Base-by-base conservation (phyloP, 2,113 vertebrate species). In the Grammomys dolichurus region DNA sequence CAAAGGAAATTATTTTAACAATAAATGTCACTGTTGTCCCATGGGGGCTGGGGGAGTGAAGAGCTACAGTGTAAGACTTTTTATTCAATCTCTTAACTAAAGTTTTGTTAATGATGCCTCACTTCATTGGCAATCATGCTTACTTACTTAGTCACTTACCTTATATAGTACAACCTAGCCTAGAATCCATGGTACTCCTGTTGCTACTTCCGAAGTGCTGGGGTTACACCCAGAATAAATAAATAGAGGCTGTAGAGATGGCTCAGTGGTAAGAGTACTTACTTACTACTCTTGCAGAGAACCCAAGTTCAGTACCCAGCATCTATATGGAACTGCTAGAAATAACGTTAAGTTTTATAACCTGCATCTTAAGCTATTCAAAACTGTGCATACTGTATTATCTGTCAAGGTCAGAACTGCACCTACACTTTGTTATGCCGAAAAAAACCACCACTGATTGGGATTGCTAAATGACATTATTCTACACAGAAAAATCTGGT, bases 1-100 rank as follows among this genome's bases (percentile, higher is more conserved):
- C 0, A 93, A 90, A 80, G 96, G 54, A 96, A 96, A 96, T 97
- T 98, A 92, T 95, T 92, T 94, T 92, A 60, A 46, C 82, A 90
- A 94, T 90, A 93, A 92, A 85, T 92, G 33, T 80, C 93, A 87
- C 28, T 95, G 1, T 76, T 93, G 22, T 92, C 80, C 40, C 51
- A 69, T 69, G 28, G 28, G 31, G 31, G 31, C 0, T 13, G 31
- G 67, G 63, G 12, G 26, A 31, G 28, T 33, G 31, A 9, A 72
- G 31, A 94, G 13, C 28, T 1, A 20, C 28, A 73, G 24, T 60
- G 4, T 26, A 92, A 31, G 24, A 3, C 33, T 65, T 51, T 51
- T 40, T 84, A 19, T 67, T 93, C 75, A 65, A 51, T 70, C 58
- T n/a, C 43, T 87, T 60, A 93, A 72, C 24, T 69, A 14, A 43